Conservation (phyloP, 2,888 invertebrate genomes). For the Amiota mariae region DNA sequence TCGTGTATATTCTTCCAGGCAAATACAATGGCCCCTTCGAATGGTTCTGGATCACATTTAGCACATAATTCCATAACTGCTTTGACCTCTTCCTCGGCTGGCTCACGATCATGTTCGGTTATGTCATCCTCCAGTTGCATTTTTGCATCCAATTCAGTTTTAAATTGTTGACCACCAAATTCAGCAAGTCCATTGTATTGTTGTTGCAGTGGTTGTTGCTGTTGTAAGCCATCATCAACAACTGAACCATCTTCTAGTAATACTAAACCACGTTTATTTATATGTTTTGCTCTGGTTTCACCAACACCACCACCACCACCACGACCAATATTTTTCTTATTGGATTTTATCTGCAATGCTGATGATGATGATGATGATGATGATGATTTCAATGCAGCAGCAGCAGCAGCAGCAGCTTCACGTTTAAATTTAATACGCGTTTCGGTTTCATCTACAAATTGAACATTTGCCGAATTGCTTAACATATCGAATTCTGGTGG, state of each 20-base stretch:
- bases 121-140: conserved; percentile 71
- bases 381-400: too few relatives aligned
- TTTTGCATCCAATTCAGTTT: conserved; percentile 75
- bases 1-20: conserved; percentile 80
- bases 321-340: conserved; percentile 10
- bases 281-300: conserved; percentile 41
- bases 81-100: conserved; percentile 87
- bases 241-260: conserved; percentile 80
- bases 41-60: conserved; percentile 84
- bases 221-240: conserved; percentile 79
- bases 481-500: conserved; percentile 57
- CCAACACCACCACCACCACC: conserved; percentile 17
- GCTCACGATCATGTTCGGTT: conserved; percentile 83
- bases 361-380: too few relatives aligned
- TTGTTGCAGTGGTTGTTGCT: conserved; percentile 34
- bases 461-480: conserved; percentile 77
- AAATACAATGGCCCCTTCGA: conserved; percentile 84
- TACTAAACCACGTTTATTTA: conserved; percentile 80
- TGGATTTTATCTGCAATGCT: neutral
- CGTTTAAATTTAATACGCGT: conserved; percentile 68
- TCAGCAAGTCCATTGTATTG: conserved; percentile 79
- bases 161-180: conserved; percentile 80
- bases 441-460: conserved; percentile 77
- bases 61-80: conserved; percentile 86
- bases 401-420: conserved; percentile 36